Conservation (phyloP, 2,797 vertebrate species). For the Platyrinchus mystaceus region DNA sequence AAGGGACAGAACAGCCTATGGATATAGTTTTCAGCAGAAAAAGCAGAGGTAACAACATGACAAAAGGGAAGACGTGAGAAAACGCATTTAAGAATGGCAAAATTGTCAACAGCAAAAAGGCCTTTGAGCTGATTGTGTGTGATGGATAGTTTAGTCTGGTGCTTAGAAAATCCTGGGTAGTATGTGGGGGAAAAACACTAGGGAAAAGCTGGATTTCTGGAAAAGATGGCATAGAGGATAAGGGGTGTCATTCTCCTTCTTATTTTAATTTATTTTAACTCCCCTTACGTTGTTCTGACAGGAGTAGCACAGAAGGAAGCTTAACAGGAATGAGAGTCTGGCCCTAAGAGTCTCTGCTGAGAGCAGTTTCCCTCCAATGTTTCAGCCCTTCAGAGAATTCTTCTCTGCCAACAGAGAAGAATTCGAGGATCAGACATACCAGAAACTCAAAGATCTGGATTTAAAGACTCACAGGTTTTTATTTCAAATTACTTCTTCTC, state of each 20-base stretch:
- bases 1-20: background rate
- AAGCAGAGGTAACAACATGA: background rate
- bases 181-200: background rate
- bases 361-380: background rate
- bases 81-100: background rate
- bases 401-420: background rate
- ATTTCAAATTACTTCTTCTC: background rate
- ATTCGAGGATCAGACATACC: background rate
- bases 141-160: background rate
- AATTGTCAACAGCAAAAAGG: background rate
- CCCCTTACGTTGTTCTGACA: background rate
- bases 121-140: fast-evolving
- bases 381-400: background rate
- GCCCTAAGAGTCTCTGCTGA: background rate
- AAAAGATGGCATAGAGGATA: background rate
- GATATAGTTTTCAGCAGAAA: background rate
- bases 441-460: background rate
- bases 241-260: background rate
- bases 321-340: background rate
- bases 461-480: background rate
- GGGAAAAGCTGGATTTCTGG: background rate
- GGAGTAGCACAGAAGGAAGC: background rate
- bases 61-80: background rate
- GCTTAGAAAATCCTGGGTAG: background rate
- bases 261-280: background rate